These are phyloP conservation scores for Bombus superbus DNA, from an alignment of 1,140 invertebrate genomes.

Conservation along the genomic window DNA sequence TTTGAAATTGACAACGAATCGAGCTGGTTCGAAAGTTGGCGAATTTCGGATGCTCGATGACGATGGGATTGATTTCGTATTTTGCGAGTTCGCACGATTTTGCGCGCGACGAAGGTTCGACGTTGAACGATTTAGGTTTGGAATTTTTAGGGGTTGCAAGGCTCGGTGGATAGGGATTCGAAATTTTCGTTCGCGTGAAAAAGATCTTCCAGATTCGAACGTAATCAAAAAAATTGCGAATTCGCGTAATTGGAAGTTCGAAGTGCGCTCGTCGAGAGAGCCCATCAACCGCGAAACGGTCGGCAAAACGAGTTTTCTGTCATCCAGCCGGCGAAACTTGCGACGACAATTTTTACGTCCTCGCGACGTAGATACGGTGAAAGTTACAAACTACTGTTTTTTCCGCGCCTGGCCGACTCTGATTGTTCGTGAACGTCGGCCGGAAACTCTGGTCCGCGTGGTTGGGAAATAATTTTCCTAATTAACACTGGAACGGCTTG, in stretches of 20 bases:
- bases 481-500: constrained; percentile 36
- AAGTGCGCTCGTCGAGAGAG: background rate
- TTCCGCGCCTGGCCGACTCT: background rate
- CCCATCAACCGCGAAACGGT: background rate
- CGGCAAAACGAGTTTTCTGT: background rate
- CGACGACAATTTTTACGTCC: background rate
- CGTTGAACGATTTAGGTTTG: too few species aligned
- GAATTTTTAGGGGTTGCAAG: background rate
- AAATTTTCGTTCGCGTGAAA: background rate
- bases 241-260: background rate
- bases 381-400: constrained; percentile 34
- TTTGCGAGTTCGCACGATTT: background rate
- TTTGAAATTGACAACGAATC: too few species aligned
- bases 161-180: too few species aligned
- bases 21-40: too few species aligned
- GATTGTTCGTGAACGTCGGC: constrained; percentile 23
- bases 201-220: background rate
- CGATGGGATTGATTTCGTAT: too few species aligned
- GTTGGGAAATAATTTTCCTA: constrained; percentile 33
- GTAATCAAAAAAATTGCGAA: background rate
- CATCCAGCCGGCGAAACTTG: background rate
- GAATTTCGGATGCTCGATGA: too few species aligned
- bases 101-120: background rate
- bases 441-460: background rate
- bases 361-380: background rate